Evolutionary conservation across 92 coral and sea anemone species (phyloP).

Genomic region (Palythoa grandis): DNA sequence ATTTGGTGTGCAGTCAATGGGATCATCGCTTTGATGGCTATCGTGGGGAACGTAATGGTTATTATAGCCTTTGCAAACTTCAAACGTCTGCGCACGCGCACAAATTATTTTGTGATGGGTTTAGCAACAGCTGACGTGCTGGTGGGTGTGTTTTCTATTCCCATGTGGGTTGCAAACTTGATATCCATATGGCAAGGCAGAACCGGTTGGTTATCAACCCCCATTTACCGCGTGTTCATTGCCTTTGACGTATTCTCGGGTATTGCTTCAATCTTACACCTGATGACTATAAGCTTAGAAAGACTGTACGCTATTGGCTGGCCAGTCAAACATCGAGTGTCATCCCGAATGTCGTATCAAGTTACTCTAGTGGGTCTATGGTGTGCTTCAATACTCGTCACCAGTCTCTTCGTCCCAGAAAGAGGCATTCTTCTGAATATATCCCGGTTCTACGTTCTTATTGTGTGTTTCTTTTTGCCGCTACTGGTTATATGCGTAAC

Average conservation of each 20-base stretch:
- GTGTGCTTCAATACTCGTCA: slow-evolving; percentile 41
- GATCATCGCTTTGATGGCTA: slow-evolving; percentile 44
- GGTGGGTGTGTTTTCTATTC: slow-evolving; percentile 53
- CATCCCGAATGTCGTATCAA: slow-evolving; percentile 56
- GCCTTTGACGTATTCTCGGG: slow-evolving; percentile 72
- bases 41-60: slow-evolving; percentile 49
- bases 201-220: slow-evolving; percentile 55
- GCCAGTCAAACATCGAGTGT: slow-evolving; percentile 69
- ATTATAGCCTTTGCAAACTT: slow-evolving; percentile 49
- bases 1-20: slow-evolving; percentile 53
- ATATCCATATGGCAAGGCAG: slow-evolving; percentile 62
- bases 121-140: slow-evolving; percentile 52
- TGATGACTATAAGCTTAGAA: slow-evolving; percentile 66
- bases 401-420: slow-evolving; percentile 54
- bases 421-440: slow-evolving; percentile 26
- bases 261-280: slow-evolving; percentile 62
- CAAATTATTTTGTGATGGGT: slow-evolving; percentile 56
- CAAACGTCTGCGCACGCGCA: slow-evolving; percentile 57
- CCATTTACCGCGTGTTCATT: slow-evolving; percentile 59
- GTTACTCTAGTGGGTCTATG: slow-evolving; percentile 48
- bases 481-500: slow-evolving; percentile 51
- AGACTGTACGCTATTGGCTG: slow-evolving; percentile 78
- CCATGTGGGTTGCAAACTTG: slow-evolving; percentile 69
- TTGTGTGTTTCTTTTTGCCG: slow-evolving; percentile 58
- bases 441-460: slow-evolving; percentile 59